Evolutionary conservation across 2,888 invertebrate species (phyloP).

Genomic region (Drosophila robusta): DNA sequence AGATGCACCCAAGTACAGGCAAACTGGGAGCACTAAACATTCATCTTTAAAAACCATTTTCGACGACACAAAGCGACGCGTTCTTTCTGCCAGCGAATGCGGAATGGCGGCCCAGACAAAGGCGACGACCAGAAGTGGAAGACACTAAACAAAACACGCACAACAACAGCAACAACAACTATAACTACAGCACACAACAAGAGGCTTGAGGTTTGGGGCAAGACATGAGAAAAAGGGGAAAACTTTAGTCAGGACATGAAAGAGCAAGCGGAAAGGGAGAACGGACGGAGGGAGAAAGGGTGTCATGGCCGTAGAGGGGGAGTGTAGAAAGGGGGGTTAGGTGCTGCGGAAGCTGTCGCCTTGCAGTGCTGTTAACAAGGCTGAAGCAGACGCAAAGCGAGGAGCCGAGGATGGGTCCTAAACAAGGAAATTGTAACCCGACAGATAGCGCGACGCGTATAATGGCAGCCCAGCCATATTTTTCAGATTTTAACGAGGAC

Average conservation of each 20-base stretch:
- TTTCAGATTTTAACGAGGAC: conserved; percentile 70
- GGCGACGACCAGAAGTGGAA: conserved; percentile 20
- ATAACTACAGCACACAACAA: conserved; percentile 28
- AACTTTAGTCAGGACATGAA: conserved; percentile 43
- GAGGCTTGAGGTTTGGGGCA: background rate
- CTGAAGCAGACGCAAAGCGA: conserved; percentile 30
- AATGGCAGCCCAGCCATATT: conserved; percentile 75
- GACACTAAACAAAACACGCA: conserved; percentile 11
- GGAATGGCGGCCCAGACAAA: conserved; percentile 29
- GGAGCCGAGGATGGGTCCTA: conserved; percentile 20
- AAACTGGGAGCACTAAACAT: conserved; percentile 63
- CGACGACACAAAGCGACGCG: conserved; percentile 70
- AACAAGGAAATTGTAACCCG: conserved; percentile 75
- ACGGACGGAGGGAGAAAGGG: background rate
- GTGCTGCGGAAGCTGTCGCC: conserved; percentile 48
- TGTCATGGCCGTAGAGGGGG: no score
- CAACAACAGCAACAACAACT: conserved; percentile 11
- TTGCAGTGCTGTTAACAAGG: conserved; percentile 70
- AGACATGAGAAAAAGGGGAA: conserved; percentile 44
- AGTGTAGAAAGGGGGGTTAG: background rate
- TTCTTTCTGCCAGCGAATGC: conserved; percentile 44
- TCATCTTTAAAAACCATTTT: conserved; percentile 75
- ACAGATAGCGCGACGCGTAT: conserved; percentile 62
- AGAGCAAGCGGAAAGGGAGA: background rate
- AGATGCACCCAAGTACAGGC: conserved; percentile 14